A percentile compares a stretch with the other conserved stretches of the same genome.
phyloP scores from a whole-genome alignment of 2,113 vertebrate genomes.

The Fulica atra region DNA sequence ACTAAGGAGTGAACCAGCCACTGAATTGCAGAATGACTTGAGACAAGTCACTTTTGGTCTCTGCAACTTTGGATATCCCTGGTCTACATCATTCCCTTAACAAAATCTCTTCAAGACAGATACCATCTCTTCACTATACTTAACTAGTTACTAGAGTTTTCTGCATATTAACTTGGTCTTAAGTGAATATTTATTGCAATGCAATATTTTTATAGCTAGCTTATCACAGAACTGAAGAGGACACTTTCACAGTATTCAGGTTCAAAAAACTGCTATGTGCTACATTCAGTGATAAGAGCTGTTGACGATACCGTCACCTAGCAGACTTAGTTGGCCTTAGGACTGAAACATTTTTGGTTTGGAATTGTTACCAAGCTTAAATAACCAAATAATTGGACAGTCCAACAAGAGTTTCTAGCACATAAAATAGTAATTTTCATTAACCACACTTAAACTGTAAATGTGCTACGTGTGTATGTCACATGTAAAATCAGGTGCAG shows the following conservation, averaged over 20 bases:
- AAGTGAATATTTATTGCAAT: neutral
- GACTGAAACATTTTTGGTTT: neutral
- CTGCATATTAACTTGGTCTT: neutral
- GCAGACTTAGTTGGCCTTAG: neutral
- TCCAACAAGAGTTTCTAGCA: neutral
- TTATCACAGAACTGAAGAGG: neutral
- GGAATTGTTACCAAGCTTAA: neutral
- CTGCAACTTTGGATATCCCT: neutral
- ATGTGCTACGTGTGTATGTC: neutral
- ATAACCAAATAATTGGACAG: neutral
- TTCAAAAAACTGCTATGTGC: neutral
- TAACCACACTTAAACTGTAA: constrained; percentile 11
- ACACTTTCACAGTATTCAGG: neutral
- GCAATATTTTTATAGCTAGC: neutral
- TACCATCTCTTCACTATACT: neutral
- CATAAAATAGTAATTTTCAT: constrained; percentile 45
- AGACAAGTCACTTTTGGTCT: neutral
- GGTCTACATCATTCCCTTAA: neutral
- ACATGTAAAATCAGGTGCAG: constrained; percentile 6
- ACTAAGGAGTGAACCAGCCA: neutral
- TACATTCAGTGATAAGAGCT: neutral
- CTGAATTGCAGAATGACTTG: neutral
- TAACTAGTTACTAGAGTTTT: neutral
- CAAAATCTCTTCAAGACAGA: neutral
- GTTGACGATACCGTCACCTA: neutral